phyloP scores from a whole-genome alignment of 1,140 invertebrate genomes.

The Vanessa tameamea region DNA sequence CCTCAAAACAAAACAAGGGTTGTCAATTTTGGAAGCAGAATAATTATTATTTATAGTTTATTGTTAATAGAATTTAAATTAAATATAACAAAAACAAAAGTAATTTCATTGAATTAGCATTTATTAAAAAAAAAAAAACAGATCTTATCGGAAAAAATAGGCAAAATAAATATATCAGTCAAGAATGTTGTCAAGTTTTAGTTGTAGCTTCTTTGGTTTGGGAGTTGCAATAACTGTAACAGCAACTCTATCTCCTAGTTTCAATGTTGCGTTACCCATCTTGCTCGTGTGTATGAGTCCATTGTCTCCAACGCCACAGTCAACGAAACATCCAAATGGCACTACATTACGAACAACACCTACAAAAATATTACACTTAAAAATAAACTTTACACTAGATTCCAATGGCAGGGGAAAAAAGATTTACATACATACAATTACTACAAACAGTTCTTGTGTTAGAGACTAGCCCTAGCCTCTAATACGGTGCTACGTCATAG shows the following conservation, averaged over 20 bases:
- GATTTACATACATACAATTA: no score
- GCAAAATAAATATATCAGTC: conserved; percentile 42
- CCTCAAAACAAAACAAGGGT: conserved; percentile 57
- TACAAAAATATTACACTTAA: conserved; percentile 66
- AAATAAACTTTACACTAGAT: neutral
- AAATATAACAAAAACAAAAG: conserved; percentile 2
- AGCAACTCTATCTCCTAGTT: conserved; percentile 86
- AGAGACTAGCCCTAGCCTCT: no score
- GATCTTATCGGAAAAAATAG: neutral
- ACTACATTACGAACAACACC: conserved; percentile 91
- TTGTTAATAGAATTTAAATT: neutral
- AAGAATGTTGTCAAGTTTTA: conserved; percentile 65
- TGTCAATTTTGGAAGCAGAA: conserved; percentile 61
- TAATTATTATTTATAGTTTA: conserved; percentile 34
- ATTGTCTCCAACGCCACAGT: conserved; percentile 89
- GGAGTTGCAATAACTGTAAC: conserved; percentile 69
- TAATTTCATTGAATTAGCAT: conserved; percentile 1
- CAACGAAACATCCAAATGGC: conserved; percentile 94
- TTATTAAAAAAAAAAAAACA: conserved; percentile 4
- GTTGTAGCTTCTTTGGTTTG: conserved; percentile 67
- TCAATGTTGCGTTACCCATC: conserved; percentile 81
- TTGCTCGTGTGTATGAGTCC: conserved; percentile 88
- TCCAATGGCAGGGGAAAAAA: no score
- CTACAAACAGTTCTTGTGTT: no score
- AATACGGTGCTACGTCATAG: no score